Percentiles rank a stretch among this genome's conserved stretches.
phyloP scores from a whole-genome alignment of 1,140 invertebrate genomes.

The Halictus rubicundus region DNA sequence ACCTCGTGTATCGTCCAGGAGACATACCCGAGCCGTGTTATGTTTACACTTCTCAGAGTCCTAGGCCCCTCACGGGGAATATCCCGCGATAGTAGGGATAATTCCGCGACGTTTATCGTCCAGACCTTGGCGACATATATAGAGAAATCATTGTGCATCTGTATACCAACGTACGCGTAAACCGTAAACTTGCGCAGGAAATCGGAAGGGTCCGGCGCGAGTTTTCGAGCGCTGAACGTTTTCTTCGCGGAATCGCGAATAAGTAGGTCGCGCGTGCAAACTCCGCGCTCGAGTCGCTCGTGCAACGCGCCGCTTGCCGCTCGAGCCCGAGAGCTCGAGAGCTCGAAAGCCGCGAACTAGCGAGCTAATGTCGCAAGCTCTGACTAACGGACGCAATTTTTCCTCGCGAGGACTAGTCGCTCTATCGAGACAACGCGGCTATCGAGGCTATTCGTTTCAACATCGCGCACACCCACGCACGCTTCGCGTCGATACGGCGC shows the following conservation, averaged over 20 bases:
- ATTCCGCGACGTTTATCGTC: too few species aligned
- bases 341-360: background rate
- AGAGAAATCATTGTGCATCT: too few species aligned
- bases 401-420: constrained; percentile 73
- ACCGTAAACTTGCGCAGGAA: background rate
- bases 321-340: too few species aligned
- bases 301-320: constrained; percentile 60
- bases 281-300: constrained; percentile 67
- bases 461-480: constrained; percentile 71
- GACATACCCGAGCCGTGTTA: too few species aligned
- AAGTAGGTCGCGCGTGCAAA: constrained; percentile 71
- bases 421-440: constrained; percentile 66
- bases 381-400: constrained; percentile 78
- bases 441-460: constrained; percentile 72
- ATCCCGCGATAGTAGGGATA: too few species aligned
- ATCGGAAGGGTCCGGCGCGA: background rate
- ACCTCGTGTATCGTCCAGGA: too few species aligned
- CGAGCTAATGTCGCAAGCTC: constrained; percentile 68
- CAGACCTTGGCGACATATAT: too few species aligned
- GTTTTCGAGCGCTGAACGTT: background rate
- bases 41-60: too few species aligned
- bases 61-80: too few species aligned
- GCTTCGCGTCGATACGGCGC: constrained; percentile 66
- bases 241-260: constrained; percentile 24
- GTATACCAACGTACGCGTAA: too few species aligned